Conservation (phyloP, 2,797 vertebrate genomes). For the Tamandua tetradactyla region DNA sequence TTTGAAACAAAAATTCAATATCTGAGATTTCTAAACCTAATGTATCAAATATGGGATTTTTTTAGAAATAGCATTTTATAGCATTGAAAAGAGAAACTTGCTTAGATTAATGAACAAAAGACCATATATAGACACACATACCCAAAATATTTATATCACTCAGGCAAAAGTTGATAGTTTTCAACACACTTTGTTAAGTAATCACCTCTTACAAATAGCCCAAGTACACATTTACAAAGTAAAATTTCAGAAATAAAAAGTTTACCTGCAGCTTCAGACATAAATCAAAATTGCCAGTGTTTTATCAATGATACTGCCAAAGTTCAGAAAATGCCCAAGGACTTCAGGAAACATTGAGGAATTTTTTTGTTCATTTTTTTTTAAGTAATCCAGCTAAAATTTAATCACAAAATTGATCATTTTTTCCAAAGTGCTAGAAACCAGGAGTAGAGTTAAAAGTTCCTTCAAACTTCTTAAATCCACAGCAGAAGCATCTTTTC, state of each 20-base stretch:
- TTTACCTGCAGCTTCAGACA: neutral
- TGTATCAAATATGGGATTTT: conserved; percentile 37
- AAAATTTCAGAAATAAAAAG: conserved; percentile 60
- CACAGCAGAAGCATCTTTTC: neutral
- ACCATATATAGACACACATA: neutral
- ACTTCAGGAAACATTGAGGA: neutral
- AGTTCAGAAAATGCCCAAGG: neutral
- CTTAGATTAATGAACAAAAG: conserved; percentile 40
- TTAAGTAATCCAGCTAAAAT: conserved; percentile 46
- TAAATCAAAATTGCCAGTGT: conserved; percentile 38
- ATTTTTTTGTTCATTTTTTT: neutral
- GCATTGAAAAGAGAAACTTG: neutral
- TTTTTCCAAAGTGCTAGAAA: conserved; percentile 42
- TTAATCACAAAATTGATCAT: conserved; percentile 13
- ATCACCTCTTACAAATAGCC: conserved; percentile 19
- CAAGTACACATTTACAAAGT: conserved; percentile 30
- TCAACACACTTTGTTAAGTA: conserved; percentile 48
- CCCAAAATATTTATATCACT: conserved; percentile 6
- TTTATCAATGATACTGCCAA: neutral
- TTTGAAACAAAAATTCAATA: conserved; percentile 52
- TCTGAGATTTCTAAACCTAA: conserved; percentile 42
- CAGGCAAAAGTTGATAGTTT: neutral
- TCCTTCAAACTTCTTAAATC: neutral
- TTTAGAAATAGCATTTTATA: conserved; percentile 1
- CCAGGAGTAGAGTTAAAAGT: neutral